phyloP scores from a whole-genome alignment of 1,140 invertebrate species.

The Diorhabda carinulata region DNA sequence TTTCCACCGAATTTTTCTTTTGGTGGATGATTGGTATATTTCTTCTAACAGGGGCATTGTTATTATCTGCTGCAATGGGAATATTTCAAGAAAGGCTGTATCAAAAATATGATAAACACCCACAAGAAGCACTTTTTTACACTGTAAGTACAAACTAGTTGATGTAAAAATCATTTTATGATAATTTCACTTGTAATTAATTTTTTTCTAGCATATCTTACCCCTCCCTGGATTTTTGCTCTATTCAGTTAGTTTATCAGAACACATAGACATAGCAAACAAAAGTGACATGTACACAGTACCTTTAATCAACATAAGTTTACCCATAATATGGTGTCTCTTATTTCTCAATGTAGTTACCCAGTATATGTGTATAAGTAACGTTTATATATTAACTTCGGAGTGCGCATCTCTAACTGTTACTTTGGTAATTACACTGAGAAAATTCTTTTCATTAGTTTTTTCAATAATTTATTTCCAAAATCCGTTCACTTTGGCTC shows the following conservation, averaged over 20 bases:
- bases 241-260: slow-evolving; percentile 68
- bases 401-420: slow-evolving; percentile 93
- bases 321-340: slow-evolving; percentile 77
- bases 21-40: slow-evolving; percentile 83
- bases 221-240: slow-evolving; percentile 83
- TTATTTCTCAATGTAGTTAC: slow-evolving; percentile 84
- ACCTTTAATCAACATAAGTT: slow-evolving; percentile 49
- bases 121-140: slow-evolving; percentile 91
- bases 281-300: slow-evolving; percentile 54
- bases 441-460: slow-evolving; percentile 92
- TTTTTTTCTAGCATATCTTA: slow-evolving; percentile 68
- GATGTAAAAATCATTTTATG: neutral
- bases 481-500: slow-evolving; percentile 87
- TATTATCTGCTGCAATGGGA: slow-evolving; percentile 93
- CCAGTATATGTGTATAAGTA: slow-evolving; percentile 93
- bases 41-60: slow-evolving; percentile 82
- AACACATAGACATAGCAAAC: slow-evolving; percentile 62
- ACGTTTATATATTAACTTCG: slow-evolving; percentile 90
- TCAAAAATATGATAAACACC: slow-evolving; percentile 85
- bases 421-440: slow-evolving; percentile 89
- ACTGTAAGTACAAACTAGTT: slow-evolving; percentile 57
- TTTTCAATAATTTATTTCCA: slow-evolving; percentile 95
- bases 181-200: slow-evolving; percentile 9
- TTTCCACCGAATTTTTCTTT: slow-evolving; percentile 62
- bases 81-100: slow-evolving; percentile 94